A percentile compares a stretch with the other conserved stretches of the same genome.
Evolutionary conservation across 2,797 vertebrate species (phyloP).

Genomic region (Eulemur rubriventer): DNA sequence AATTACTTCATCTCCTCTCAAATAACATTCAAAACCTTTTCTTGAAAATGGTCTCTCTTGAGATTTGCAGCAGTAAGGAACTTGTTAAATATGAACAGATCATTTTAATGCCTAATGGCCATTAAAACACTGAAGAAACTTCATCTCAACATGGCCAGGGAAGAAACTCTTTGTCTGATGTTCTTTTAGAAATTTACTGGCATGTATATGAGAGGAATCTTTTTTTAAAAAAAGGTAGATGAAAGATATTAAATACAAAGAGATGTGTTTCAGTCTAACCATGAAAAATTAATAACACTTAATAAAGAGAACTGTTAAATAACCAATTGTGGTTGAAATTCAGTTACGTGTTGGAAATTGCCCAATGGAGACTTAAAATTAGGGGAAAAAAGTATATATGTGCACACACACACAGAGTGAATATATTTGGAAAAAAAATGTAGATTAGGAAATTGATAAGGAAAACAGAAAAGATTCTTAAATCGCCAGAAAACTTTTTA

Average conservation of each 20-base stretch:
- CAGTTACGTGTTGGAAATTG: neutral
- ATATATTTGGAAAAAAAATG: neutral
- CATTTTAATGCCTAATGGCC: conserved; percentile 33
- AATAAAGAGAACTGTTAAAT: neutral
- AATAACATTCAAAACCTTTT: neutral
- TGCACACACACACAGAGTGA: neutral
- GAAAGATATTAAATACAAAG: neutral
- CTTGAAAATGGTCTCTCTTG: conserved; percentile 23
- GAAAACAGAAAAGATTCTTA: neutral
- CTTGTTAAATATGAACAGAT: conserved; percentile 50
- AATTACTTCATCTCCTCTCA: neutral
- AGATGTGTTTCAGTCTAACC: conserved; percentile 1
- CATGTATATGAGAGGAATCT: neutral
- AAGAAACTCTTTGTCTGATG: neutral
- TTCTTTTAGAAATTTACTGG: conserved; percentile 40
- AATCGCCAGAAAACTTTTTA: conserved; percentile 34
- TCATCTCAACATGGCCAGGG: neutral
- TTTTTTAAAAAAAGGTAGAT: neutral
- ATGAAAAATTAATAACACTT: neutral
- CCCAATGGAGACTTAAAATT: neutral
- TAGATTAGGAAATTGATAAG: neutral
- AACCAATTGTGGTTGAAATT: conserved; percentile 15
- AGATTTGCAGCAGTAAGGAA: conserved; percentile 30
- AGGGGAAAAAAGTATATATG: neutral
- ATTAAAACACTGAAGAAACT: conserved; percentile 32